Percentiles rank a stretch among this genome's conserved stretches.
These are phyloP conservation scores for Caenorhabditis drosophilae DNA, from an alignment of 2,888 invertebrate species.

Conservation along the genomic window DNA sequence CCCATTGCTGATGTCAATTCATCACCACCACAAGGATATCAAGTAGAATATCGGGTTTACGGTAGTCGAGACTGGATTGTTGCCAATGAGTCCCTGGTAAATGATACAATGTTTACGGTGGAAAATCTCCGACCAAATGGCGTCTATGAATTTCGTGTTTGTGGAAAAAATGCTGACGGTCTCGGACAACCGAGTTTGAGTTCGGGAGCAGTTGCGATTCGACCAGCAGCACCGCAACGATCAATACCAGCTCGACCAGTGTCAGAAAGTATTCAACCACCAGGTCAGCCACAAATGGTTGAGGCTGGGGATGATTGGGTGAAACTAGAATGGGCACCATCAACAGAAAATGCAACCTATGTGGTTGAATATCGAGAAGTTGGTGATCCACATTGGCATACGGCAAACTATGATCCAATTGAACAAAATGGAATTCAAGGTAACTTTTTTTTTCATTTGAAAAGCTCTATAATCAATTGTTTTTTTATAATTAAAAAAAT, in stretches of 20 bases:
- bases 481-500: no score
- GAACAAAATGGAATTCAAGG: constrained; percentile 57
- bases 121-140: constrained; percentile 66
- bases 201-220: constrained; percentile 28
- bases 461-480: no score
- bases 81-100: constrained; percentile 53
- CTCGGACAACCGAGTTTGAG: constrained; percentile 42
- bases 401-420: constrained; percentile 60
- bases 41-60: constrained; percentile 54
- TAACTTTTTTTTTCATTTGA: constrained; percentile 5
- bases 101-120: constrained; percentile 49
- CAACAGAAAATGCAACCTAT: constrained; percentile 52
- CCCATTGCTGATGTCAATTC: constrained; percentile 44
- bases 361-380: constrained; percentile 66
- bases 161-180: constrained; percentile 63
- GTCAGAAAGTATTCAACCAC: constrained; percentile 23
- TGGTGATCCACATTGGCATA: constrained; percentile 62
- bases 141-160: constrained; percentile 68
- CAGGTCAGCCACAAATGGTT: constrained; percentile 55
- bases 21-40: constrained; percentile 58
- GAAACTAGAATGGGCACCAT: constrained; percentile 61
- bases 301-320: constrained; percentile 66
- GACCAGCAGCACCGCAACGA: constrained; percentile 40
- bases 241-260: constrained; percentile 21
- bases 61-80: constrained; percentile 61